phyloP scores from a whole-genome alignment of 2,797 vertebrate species.

The Merluccius polli region DNA sequence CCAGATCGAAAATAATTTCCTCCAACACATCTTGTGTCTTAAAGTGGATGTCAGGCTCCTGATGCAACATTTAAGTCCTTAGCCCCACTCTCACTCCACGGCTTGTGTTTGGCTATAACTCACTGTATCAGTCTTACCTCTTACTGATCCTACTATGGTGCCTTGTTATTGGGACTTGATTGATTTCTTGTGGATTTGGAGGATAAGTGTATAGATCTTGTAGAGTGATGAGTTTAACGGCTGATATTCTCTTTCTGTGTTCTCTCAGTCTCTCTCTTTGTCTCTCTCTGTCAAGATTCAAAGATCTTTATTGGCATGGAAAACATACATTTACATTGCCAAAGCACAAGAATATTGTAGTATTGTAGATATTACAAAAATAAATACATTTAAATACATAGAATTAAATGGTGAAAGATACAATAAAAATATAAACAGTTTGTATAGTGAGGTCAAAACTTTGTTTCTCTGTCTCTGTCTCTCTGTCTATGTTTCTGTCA shows the following conservation, averaged over 20 bases:
- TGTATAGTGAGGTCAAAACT: background rate
- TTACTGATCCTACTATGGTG: background rate
- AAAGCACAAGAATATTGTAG: background rate
- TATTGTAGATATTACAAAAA: background rate
- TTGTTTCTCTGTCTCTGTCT: conserved; percentile 14
- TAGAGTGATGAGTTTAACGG: background rate
- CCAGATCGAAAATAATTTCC: background rate
- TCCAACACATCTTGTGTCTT: background rate
- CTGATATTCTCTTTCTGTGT: background rate
- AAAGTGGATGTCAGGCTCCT: background rate
- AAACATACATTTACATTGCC: background rate
- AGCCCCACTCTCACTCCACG: background rate
- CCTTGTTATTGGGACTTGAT: background rate
- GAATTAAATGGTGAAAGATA: background rate
- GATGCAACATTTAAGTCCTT: background rate
- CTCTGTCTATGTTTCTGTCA: conserved; percentile 44
- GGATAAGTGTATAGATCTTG: background rate
- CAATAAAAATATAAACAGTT: background rate
- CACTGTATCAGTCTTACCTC: background rate
- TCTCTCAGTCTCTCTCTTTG: background rate
- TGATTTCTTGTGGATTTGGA: background rate
- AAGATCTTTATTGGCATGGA: background rate
- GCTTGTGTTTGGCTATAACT: background rate
- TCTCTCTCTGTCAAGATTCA: background rate
- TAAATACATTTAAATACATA: background rate